A percentile compares a stretch with the other conserved stretches of the same genome.
Conservation (phyloP, 2,797 vertebrate species). For the Aphelocoma californica region DNA sequence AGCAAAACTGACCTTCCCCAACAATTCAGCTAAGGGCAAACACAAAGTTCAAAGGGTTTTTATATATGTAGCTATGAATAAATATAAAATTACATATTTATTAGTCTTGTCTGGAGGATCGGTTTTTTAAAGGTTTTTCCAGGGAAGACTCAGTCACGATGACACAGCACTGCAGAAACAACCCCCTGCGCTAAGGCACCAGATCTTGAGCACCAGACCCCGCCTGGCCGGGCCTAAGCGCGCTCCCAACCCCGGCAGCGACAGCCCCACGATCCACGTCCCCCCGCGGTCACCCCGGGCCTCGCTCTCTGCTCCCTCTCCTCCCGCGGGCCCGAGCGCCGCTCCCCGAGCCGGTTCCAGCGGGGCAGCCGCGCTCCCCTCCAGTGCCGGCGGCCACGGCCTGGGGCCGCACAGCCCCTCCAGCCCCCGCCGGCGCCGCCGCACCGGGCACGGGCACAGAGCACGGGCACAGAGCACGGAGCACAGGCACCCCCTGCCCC, state of each 20-base stretch:
- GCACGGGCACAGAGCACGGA: too few relatives aligned
- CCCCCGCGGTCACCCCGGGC: neutral
- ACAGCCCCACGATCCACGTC: fast-evolving
- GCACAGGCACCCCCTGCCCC: too few relatives aligned
- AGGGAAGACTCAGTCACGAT: neutral
- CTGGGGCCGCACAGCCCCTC: neutral
- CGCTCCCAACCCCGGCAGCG: neutral
- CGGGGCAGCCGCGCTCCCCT: neutral
- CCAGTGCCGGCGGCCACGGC: neutral
- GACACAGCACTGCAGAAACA: neutral
- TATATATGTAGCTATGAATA: neutral
- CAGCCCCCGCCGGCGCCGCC: neutral
- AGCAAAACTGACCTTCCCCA: neutral
- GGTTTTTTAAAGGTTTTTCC: neutral
- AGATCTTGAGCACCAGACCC: fast-evolving
- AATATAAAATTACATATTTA: neutral
- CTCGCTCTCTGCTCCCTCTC: neutral
- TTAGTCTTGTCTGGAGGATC: neutral
- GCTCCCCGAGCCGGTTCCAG: neutral
- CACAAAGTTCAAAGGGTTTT: neutral
- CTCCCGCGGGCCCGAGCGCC: neutral
- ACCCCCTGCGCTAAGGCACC: neutral
- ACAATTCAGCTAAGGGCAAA: neutral
- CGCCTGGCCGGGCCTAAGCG: fast-evolving
- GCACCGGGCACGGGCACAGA: too few relatives aligned